Conservation (phyloP, 2,888 invertebrate genomes). For the Trachelus troglodyta region DNA sequence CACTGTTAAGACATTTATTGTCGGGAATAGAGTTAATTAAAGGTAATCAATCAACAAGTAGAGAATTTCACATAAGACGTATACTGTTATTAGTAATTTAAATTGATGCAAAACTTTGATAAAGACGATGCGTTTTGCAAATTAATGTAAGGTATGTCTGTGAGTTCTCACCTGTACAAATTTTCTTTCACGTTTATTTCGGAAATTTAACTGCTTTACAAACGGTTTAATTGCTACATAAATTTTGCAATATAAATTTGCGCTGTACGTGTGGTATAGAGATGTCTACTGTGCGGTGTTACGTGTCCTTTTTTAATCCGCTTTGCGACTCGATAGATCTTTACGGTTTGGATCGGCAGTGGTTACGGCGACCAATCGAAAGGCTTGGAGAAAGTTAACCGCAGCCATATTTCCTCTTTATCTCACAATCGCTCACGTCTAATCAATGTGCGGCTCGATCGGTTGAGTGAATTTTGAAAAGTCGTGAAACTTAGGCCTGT, state of each 20-base stretch:
- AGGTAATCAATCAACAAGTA: background rate
- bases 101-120: background rate
- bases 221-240: background rate
- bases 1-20: background rate
- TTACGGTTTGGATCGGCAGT: background rate
- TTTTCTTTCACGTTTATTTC: background rate
- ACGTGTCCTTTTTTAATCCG: background rate
- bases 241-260: background rate
- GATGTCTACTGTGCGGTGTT: background rate
- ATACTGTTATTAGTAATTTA: background rate
- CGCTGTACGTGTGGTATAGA: background rate
- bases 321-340: background rate
- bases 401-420: background rate
- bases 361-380: background rate
- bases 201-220: background rate
- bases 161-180: background rate
- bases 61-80: background rate
- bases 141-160: background rate
- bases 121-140: background rate
- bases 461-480: background rate
- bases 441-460: background rate
- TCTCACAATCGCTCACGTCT: background rate
- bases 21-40: background rate
- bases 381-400: background rate
- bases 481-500: background rate